Evolutionary conservation across 2,797 vertebrate species (phyloP), one percentile per base, ranked within the genome.

Genomic region (Sebastes vulpes): DNA sequence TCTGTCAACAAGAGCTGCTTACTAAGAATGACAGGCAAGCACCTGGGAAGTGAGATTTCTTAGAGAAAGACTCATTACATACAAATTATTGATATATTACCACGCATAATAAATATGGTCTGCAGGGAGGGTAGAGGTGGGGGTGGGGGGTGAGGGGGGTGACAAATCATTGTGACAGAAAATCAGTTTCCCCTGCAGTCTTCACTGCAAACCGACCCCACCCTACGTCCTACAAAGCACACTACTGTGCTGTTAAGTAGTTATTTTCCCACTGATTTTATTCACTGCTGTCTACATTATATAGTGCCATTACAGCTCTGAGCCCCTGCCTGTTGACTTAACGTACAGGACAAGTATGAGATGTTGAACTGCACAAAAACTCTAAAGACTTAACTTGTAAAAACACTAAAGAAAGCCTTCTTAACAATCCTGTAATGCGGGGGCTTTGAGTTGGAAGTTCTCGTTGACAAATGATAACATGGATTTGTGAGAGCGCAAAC

Each of bases 141-240:
- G 8, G 29, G 5, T 3, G 29, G 7, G 23, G 2, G 23, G 3
- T n/a, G n/a, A n/a, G 29, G 10, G 35, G 18, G 52, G 29, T 29
- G 20, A 58, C 69, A 35, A 60, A 65, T 63, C 26, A 5, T 5
- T 64, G 74, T 78, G 88, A 85, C 73, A 83, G 85, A 87, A 91
- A 90, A 85, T 90, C 82, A 16, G 48, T 87, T 83, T 50, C 68
- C 65, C 69, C 81, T 77, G 82, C 80, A 82, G 87, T 78, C 53
- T 68, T 32, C 65, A 29, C 67, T 80, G 77, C 48, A 91, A 78
- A 83, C 58, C 14, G 58, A 89, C 84, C 81, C 78, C 84, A 85
- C 86, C 86, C 84, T 46, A 52, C 31, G 63, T 21, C 64, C 60
- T 23, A 25, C 63, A 67, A 53, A 75, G 57, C 53, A 46, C 73